phyloP scores from a whole-genome alignment of 2,888 invertebrate genomes.

The Gasteruption jaculator region DNA sequence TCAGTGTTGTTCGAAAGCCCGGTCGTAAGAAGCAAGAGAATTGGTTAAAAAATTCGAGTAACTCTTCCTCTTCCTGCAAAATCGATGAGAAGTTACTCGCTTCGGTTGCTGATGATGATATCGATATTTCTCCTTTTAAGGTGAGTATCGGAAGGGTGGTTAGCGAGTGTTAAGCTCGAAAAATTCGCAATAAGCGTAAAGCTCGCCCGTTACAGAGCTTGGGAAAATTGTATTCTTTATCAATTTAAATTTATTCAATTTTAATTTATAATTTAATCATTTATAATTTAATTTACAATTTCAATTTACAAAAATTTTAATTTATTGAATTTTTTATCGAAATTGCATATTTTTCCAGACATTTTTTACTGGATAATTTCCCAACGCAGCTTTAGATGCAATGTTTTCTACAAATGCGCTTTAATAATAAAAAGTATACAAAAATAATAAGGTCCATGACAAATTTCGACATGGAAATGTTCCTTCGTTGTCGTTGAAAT shows the following conservation, averaged over 20 bases:
- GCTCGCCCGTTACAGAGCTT: too few relatives aligned
- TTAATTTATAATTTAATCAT: constrained; percentile 3
- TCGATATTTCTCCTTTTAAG: constrained; percentile 48
- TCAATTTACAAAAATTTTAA: not conserved
- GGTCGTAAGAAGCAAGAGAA: constrained; percentile 48
- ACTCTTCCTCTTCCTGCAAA: constrained; percentile 36
- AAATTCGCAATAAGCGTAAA: not conserved
- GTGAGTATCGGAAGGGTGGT: constrained; percentile 33
- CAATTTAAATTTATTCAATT: too few relatives aligned
- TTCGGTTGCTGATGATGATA: constrained; percentile 43
- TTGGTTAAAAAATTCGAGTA: constrained; percentile 28
- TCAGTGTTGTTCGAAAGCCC: constrained; percentile 47
- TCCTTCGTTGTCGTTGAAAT: too few relatives aligned
- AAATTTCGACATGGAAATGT: too few relatives aligned
- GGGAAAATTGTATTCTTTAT: too few relatives aligned
- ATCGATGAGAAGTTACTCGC: constrained; percentile 44
- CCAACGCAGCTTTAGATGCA: constrained; percentile 1
- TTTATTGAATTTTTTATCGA: not conserved
- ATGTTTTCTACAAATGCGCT: too few relatives aligned
- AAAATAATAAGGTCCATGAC: too few relatives aligned
- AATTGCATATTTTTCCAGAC: not conserved
- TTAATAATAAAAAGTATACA: too few relatives aligned
- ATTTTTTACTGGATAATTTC: not conserved
- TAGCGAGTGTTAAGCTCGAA: too few relatives aligned
- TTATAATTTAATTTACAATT: constrained; percentile 2